phyloP scores from a whole-genome alignment of 2,888 invertebrate species.

The Tenthredo amoena region DNA sequence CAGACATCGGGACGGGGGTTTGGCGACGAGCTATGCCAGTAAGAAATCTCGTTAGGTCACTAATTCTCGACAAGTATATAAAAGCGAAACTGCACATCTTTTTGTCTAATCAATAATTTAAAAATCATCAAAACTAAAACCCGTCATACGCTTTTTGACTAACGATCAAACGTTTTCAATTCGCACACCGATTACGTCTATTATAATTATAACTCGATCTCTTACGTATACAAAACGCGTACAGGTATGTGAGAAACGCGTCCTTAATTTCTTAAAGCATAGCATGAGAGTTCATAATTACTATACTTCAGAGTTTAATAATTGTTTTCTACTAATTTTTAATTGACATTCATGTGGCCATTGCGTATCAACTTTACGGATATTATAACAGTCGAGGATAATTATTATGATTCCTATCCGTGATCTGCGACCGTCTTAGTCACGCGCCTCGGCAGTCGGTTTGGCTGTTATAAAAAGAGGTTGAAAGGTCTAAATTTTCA shows the following conservation, averaged over 20 bases:
- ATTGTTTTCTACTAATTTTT: constrained; percentile 39
- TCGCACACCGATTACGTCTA: not conserved
- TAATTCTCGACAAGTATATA: not conserved
- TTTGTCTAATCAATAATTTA: not conserved
- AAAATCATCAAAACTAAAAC: not conserved
- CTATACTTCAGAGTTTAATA: constrained; percentile 33
- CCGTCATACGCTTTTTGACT: not conserved
- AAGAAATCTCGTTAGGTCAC: constrained; percentile 1
- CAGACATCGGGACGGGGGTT: not conserved
- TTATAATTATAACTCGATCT: not conserved
- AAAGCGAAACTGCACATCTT: not conserved
- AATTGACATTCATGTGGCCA: constrained; percentile 38
- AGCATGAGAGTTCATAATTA: constrained; percentile 6
- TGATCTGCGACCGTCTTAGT: constrained; percentile 39
- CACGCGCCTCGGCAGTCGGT: constrained; percentile 29
- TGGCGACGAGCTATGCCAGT: not conserved
- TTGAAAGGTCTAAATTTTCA: constrained; percentile 33
- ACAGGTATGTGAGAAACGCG: not conserved
- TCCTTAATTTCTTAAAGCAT: not conserved
- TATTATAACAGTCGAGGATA: constrained; percentile 20
- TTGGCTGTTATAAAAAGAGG: constrained; percentile 23
- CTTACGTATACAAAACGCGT: not conserved
- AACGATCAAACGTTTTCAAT: not conserved
- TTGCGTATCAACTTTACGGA: constrained; percentile 15
- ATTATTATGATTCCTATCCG: constrained; percentile 45